Percentiles rank a stretch among this genome's conserved stretches.
Evolutionary conservation across 2,113 vertebrate species (phyloP).

Genomic region (Clarias gariepinus): DNA sequence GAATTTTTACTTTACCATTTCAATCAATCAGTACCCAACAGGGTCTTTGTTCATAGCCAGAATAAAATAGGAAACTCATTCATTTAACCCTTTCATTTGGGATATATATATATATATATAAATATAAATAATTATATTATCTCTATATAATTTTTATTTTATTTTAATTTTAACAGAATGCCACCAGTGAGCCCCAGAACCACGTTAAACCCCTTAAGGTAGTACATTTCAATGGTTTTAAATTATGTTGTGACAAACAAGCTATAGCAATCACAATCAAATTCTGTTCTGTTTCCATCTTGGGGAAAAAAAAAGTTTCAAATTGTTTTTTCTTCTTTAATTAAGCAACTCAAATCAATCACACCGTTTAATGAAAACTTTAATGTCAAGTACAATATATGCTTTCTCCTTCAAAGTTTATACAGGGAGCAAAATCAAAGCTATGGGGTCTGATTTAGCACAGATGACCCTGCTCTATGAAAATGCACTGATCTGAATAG

Average conservation of each 20-base stretch:
- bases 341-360: neutral
- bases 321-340: neutral
- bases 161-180: no score
- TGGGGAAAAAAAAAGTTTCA: neutral
- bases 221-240: neutral
- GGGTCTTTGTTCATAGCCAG: neutral
- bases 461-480: neutral
- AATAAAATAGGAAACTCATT: neutral
- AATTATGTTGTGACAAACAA: neutral
- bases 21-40: neutral
- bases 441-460: neutral
- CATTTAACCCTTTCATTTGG: no score
- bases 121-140: no score
- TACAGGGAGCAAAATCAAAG: slow-evolving; percentile 13
- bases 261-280: neutral
- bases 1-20: neutral
- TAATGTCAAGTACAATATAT: slow-evolving; percentile 37
- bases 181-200: neutral
- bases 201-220: neutral
- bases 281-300: neutral
- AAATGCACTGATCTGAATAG: neutral
- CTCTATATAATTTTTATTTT: no score
- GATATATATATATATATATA: no score
- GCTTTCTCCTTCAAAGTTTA: slow-evolving; percentile 37
- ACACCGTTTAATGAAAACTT: neutral